Evolutionary conservation across 2,888 invertebrate species (phyloP).

Genomic region (Sycophila texana): DNA sequence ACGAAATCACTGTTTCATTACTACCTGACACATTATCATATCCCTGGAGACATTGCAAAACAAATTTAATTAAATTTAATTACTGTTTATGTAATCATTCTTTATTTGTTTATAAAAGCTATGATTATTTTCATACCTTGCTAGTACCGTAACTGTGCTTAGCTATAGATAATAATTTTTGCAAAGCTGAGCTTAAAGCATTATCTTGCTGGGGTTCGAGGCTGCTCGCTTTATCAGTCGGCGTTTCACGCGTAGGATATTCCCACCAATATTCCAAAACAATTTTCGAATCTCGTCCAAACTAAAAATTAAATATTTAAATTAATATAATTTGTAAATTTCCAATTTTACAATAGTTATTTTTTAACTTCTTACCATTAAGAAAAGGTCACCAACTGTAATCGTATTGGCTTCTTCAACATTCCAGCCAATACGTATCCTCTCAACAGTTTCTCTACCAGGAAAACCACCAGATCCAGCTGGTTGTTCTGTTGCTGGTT

Average conservation of each 20-base stretch:
- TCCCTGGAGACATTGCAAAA: slow-evolving; percentile 61
- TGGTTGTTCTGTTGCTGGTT: slow-evolving; percentile 58
- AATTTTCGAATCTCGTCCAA: slow-evolving; percentile 85
- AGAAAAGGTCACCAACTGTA: slow-evolving; percentile 92
- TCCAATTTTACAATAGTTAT: background rate
- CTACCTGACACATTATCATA: slow-evolving; percentile 71
- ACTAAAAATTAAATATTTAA: slow-evolving; percentile 75
- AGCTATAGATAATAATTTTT: slow-evolving; percentile 75
- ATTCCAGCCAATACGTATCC: slow-evolving; percentile 85
- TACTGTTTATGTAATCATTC: slow-evolving; percentile 15
- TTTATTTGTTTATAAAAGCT: slow-evolving; percentile 10
- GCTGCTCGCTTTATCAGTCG: slow-evolving; percentile 52
- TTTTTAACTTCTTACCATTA: slow-evolving; percentile 82
- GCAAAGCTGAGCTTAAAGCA: slow-evolving; percentile 69
- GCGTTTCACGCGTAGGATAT: slow-evolving; percentile 72
- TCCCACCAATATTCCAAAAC: slow-evolving; percentile 90
- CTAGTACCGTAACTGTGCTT: slow-evolving; percentile 74
- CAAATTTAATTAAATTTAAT: slow-evolving; percentile 42
- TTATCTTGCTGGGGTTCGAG: slow-evolving; percentile 61
- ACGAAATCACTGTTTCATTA: slow-evolving; percentile 73
- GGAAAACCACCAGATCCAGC: slow-evolving; percentile 70
- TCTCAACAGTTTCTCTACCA: slow-evolving; percentile 74
- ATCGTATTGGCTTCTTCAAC: slow-evolving; percentile 85
- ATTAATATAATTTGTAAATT: slow-evolving; percentile 4
- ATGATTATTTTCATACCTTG: slow-evolving; percentile 68